These are phyloP conservation scores for Gallinago stenura DNA, from an alignment of 2,797 vertebrate genomes.

Conservation along the genomic window DNA sequence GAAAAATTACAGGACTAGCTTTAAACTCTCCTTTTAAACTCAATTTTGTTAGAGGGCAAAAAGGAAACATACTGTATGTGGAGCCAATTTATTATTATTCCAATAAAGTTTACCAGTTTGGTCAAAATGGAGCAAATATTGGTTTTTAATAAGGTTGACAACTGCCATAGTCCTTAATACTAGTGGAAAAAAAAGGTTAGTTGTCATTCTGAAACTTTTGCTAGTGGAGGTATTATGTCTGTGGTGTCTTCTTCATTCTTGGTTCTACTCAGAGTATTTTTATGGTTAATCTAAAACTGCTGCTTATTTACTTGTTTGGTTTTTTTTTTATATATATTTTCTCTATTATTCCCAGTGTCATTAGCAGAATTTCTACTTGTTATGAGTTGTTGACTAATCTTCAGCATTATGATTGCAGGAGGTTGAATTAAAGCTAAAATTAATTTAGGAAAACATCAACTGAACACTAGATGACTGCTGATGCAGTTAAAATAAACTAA, in stretches of 20 bases:
- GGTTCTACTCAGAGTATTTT: not conserved
- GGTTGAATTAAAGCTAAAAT: not conserved
- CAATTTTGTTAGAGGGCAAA: not conserved
- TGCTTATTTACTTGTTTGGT: not conserved
- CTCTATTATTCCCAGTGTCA: not conserved
- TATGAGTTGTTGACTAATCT: not conserved
- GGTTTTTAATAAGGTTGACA: not conserved
- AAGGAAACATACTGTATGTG: not conserved
- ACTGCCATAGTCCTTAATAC: not conserved
- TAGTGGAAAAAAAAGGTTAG: not conserved
- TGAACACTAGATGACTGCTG: not conserved
- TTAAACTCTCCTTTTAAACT: not conserved
- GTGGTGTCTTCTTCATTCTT: not conserved
- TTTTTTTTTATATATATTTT: not conserved
- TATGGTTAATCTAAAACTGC: not conserved
- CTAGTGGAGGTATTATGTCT: not conserved
- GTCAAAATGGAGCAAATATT: not conserved
- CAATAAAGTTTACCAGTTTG: not conserved
- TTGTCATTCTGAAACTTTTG: not conserved
- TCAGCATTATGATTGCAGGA: not conserved
- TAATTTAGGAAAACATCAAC: not conserved
- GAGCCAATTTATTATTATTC: not conserved
- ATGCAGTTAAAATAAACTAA: not conserved
- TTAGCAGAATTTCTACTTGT: not conserved
- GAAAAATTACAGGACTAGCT: not conserved